phyloP scores from a whole-genome alignment of 2,113 vertebrate genomes.

The Nothocercus julius region DNA sequence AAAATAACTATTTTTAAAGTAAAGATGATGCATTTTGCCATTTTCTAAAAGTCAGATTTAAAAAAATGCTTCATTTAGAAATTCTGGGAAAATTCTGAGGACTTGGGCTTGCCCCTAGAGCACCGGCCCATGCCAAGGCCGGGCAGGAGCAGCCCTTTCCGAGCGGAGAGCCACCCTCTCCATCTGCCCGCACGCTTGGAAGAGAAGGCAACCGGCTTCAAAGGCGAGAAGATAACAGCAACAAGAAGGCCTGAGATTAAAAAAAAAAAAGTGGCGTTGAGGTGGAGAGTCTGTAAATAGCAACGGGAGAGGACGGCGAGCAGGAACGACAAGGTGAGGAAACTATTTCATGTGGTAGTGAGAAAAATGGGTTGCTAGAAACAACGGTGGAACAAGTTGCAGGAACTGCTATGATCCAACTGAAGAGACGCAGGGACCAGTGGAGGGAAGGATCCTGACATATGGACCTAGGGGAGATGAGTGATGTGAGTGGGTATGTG shows the following conservation, averaged over 20 bases:
- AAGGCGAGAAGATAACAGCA: neutral
- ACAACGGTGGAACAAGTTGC: neutral
- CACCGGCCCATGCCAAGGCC: accelerated
- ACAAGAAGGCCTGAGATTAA: neutral
- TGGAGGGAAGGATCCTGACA: neutral
- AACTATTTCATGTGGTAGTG: neutral
- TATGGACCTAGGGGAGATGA: neutral
- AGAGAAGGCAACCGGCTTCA: neutral
- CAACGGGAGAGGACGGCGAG: neutral
- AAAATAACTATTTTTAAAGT: neutral
- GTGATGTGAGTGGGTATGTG: neutral
- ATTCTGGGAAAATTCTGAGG: neutral
- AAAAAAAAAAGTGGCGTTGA: neutral
- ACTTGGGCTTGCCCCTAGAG: neutral
- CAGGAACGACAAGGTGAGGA: neutral
- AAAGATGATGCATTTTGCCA: neutral
- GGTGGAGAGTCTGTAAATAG: neutral
- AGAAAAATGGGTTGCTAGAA: neutral
- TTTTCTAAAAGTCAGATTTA: neutral
- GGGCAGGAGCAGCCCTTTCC: neutral
- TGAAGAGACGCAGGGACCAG: neutral
- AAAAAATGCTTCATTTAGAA: neutral
- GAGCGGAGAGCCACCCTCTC: neutral
- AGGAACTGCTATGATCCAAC: neutral
- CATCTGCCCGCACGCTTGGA: neutral